Base-by-base conservation (phyloP, 1,140 invertebrate species). In the Ctenoplectra terminalis region DNA sequence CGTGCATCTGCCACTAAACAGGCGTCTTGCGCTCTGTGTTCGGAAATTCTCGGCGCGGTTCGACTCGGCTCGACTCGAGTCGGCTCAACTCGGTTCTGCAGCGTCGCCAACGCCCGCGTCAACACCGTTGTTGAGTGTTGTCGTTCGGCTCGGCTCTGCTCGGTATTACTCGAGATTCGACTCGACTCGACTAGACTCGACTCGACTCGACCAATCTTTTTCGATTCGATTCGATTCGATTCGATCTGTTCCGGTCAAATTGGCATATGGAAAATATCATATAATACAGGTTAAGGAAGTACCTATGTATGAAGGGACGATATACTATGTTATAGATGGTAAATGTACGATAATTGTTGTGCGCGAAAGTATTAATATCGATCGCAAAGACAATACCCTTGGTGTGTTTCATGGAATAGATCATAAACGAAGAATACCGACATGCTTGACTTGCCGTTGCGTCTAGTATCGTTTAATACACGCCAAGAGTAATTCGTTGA, bases 31-130 rank as follows among this genome's bases (percentile, higher is more conserved):
- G 67, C 58, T 50, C 78, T 70, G 50, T 23, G 50, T 75, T 81
- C 61, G 70, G 67, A 56, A 77, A 48, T 77, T 70, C 63, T 74
- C 87, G 84, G 72, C 43, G 31, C 73, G 52, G 29, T 54, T 88
- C 87, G 83, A 63, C 71, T 61, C 61, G 34, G 77, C 76, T 85
- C 85, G 79, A 82, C 75, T 74, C 78, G 31, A 31, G 26, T 86
- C 86, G 77, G 77, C 72, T 31, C 31, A 40, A 29, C 40, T 64
- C 71, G 56, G 71, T 31, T 48, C 26, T 29, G 29, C n/a, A 46
- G 17, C 23, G 54, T 23, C 43, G 29, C 1, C 23, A 7, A 61
- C n/a, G n/a, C 37, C 11, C 70, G 60, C 50, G 70, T 17, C n/a
- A 43, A 26, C 52, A 31, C 26, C 63, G 6, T 15, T 17, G 20